Conservation (phyloP, 2,888 invertebrate species). For the Chesias legatella region DNA sequence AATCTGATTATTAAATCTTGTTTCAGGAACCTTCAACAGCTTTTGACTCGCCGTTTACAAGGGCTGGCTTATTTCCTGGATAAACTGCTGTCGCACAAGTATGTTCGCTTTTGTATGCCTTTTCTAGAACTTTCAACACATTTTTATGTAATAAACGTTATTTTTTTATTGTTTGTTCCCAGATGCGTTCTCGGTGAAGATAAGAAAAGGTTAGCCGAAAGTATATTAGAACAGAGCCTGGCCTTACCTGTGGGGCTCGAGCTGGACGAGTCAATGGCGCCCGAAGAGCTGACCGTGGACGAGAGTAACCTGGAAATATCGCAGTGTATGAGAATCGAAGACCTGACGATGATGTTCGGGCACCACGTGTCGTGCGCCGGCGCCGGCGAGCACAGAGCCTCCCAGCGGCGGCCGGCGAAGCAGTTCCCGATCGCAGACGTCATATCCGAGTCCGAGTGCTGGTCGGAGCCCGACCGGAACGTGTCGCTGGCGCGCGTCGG, state of each 20-base stretch:
- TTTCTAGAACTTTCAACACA: too few relatives aligned
- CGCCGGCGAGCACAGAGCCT: conserved; percentile 48
- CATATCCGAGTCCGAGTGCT: conserved; percentile 88
- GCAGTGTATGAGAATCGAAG: conserved; percentile 66
- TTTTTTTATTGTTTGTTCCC: conserved; percentile 23
- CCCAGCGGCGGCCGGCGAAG: conserved; percentile 40
- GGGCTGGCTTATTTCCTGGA: conserved; percentile 84
- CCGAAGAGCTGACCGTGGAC: conserved; percentile 68
- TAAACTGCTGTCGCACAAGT: conserved; percentile 82
- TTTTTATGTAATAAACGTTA: background rate
- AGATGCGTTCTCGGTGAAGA: conserved; percentile 76
- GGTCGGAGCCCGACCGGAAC: conserved; percentile 92
- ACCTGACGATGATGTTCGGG: conserved; percentile 72
- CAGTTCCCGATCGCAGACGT: conserved; percentile 57
- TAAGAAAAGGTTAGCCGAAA: conserved; percentile 71
- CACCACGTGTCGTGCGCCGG: conserved; percentile 63
- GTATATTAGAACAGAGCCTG: conserved; percentile 72
- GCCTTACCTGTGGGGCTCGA: conserved; percentile 71
- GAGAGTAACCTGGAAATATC: conserved; percentile 69
- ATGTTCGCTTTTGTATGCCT: conserved; percentile 37
- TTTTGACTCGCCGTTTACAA: conserved; percentile 82
- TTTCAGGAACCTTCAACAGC: conserved; percentile 70
- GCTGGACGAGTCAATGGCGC: conserved; percentile 71
- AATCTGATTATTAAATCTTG: conserved; percentile 6
- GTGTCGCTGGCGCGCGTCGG: conserved; percentile 91